Evolutionary conservation across 1,140 invertebrate genomes (phyloP).

Genomic region (Eubasilissa regina): DNA sequence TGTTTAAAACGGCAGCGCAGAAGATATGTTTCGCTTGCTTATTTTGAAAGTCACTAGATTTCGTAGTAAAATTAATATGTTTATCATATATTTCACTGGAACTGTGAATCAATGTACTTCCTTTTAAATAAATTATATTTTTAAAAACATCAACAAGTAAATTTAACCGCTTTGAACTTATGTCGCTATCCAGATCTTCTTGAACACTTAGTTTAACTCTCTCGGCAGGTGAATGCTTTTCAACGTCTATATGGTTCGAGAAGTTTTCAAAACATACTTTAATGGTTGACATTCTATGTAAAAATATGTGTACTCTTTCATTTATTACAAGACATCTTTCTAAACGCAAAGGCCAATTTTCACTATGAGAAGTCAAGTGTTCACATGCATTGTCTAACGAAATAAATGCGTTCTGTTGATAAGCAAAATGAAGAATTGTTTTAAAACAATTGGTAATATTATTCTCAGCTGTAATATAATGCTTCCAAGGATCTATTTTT

Average conservation of each 20-base stretch:
- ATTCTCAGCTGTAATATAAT: conserved; percentile 23
- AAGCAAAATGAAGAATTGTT: conserved; percentile 31
- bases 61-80: conserved; percentile 49
- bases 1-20: conserved; percentile 53
- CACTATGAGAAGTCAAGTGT: conserved; percentile 13
- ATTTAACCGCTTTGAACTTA: conserved; percentile 46
- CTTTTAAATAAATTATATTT: conserved; percentile 42
- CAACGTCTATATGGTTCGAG: conserved; percentile 10
- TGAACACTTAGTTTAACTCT: conserved; percentile 37
- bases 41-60: conserved; percentile 31
- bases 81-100: background rate
- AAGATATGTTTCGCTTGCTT: conserved; percentile 17
- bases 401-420: conserved; percentile 7
- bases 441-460: background rate
- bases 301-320: conserved; percentile 51
- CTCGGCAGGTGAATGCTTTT: background rate
- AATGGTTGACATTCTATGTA: conserved; percentile 50
- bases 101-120: conserved; percentile 5
- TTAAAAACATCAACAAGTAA: conserved; percentile 29
- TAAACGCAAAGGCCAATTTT: conserved; percentile 34
- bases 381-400: conserved; percentile 36
- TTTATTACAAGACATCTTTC: conserved; percentile 30
- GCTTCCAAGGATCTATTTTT: conserved; percentile 48
- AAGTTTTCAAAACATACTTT: conserved; percentile 44
- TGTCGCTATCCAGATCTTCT: conserved; percentile 36